phyloP scores from a whole-genome alignment of 1,140 invertebrate genomes.

The Magallana gigas region DNA sequence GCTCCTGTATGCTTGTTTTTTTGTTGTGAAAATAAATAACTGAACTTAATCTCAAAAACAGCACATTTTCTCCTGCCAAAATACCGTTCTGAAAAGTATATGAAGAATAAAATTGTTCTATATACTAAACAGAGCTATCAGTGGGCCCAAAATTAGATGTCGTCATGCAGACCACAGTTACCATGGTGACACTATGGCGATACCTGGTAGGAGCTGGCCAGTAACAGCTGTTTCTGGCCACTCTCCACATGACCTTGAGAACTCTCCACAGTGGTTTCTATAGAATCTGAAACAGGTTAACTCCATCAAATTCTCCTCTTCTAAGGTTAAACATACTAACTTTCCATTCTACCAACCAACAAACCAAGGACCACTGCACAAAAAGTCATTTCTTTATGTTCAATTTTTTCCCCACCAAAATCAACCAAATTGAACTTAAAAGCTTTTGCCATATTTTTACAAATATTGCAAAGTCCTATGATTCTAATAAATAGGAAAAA shows the following conservation, averaged over 20 bases:
- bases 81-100: no score
- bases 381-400: background rate
- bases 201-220: constrained; percentile 38
- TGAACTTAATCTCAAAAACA: no score
- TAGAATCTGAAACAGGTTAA: constrained; percentile 30
- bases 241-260: constrained; percentile 29
- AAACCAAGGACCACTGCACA: background rate
- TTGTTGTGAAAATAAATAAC: no score
- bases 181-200: background rate
- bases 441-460: no score
- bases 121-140: no score
- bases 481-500: no score
- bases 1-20: no score
- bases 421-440: no score
- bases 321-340: background rate
- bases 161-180: background rate
- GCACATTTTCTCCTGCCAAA: no score
- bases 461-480: no score
- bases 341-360: background rate
- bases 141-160: no score
- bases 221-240: constrained; percentile 17
- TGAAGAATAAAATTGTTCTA: no score
- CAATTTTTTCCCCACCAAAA: background rate
- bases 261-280: constrained; percentile 38
- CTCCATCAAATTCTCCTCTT: background rate